These are phyloP conservation scores for Todus mexicanus DNA, from an alignment of 2,797 vertebrate species.

Conservation along the genomic window DNA sequence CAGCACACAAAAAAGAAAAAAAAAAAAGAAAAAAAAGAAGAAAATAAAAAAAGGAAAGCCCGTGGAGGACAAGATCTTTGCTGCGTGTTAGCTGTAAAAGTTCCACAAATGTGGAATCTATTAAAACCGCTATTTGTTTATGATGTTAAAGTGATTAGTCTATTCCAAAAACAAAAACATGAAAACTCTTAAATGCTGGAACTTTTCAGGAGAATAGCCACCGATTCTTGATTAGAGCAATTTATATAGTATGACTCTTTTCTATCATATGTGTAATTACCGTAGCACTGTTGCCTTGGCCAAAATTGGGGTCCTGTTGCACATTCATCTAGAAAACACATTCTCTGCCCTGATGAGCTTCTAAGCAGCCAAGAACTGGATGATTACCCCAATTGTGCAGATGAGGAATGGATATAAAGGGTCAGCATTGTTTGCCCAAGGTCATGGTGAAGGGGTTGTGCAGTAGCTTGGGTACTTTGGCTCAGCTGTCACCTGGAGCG, in stretches of 20 bases:
- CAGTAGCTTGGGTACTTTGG: background rate
- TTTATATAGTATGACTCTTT: background rate
- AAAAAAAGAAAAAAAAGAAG: background rate
- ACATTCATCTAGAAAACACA: background rate
- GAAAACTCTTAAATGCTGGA: background rate
- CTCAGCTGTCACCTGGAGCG: background rate
- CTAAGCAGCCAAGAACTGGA: background rate
- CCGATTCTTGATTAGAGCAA: background rate
- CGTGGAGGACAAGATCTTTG: conserved; percentile 19
- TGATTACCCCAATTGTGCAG: background rate
- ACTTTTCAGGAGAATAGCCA: background rate
- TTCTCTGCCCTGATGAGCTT: background rate
- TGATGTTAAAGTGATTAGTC: conserved; percentile 58
- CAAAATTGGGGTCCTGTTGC: background rate
- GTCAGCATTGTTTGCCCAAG: background rate
- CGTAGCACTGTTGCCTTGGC: background rate
- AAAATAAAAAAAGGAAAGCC: background rate
- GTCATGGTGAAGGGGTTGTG: accelerated
- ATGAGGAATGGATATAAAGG: background rate
- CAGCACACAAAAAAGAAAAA: background rate
- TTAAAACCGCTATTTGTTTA: conserved; percentile 58
- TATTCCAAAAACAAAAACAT: conserved; percentile 26
- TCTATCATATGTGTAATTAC: background rate
- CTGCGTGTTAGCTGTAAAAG: conserved; percentile 16
- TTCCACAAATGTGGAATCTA: conserved; percentile 47